phyloP scores from a whole-genome alignment of 1,140 invertebrate genomes.

The Geopemphigus sp. region DNA sequence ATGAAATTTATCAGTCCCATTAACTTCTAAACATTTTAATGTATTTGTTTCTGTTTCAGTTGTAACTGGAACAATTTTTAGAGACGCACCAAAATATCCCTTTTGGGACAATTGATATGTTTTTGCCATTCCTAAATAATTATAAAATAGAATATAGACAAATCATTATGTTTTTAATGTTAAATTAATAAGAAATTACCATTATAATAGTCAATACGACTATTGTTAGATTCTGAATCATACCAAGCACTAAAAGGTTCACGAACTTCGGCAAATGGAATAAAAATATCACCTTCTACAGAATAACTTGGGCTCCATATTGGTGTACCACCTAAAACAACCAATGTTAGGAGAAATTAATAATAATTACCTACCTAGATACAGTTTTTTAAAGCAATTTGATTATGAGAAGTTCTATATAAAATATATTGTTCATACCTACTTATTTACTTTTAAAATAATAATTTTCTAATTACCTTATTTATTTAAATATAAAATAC shows the following conservation, averaged over 20 bases:
- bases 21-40: conserved; percentile 79
- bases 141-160: background rate
- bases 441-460: too few species aligned
- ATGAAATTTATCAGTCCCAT: conserved; percentile 66
- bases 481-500: too few species aligned
- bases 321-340: conserved; percentile 56
- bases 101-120: conserved; percentile 73
- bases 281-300: conserved; percentile 71
- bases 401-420: too few species aligned
- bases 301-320: conserved; percentile 70
- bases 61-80: conserved; percentile 85
- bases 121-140: conserved; percentile 71
- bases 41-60: conserved; percentile 70
- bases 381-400: too few species aligned
- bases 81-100: conserved; percentile 68
- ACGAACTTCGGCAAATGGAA: conserved; percentile 90
- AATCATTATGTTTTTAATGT: background rate
- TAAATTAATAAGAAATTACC: conserved; percentile 58
- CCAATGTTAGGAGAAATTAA: too few species aligned
- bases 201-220: conserved; percentile 93
- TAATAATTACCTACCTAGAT: too few species aligned
- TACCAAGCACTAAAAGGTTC: conserved; percentile 89
- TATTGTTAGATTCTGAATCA: conserved; percentile 69
- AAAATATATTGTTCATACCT: too few species aligned
- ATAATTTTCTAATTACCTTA: too few species aligned